Evolutionary conservation across 2,797 vertebrate genomes (phyloP), one percentile per base, ranked within the genome.

Genomic region (Poecilia velifera): DNA sequence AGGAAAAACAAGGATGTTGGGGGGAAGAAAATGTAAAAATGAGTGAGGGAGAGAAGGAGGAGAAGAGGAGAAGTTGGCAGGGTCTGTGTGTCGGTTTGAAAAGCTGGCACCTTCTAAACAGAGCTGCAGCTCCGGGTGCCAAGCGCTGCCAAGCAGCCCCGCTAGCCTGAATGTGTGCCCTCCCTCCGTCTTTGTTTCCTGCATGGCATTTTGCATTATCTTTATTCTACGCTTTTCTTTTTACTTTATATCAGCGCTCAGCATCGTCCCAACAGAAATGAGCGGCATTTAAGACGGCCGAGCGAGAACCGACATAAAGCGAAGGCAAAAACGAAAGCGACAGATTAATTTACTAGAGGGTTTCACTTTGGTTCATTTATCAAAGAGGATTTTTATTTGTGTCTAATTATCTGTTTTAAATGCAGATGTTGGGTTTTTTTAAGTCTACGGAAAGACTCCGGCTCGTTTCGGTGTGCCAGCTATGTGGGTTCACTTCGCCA

Each of bases 91-190:
- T 94, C 91, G 89, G 93, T 96, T 96, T 95, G 94, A 96, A 96
- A 95, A 96, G 93, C 95, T 95, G 96, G 95, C 95, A 96, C 90
- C 93, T 93, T 87, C 90, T 90, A 90, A 90, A 93, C 91, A 88
- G 91, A 94, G 93, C 94, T 81, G 91, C 88, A 80, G 94, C 91
- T 90, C 75, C 76, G 92, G 89, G 91, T 94, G 94, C 94, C 95
- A 95, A 94, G 88, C 51, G 89, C 91, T 95, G 96, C 95, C 96
- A 95, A 94, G 91, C 94, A 93, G 93, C 91, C 92, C 90, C 94
- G 91, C 93, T 88, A 93, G 93, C 90, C 94, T 91, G 90, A 94
- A 91, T 93, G 89, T 94, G 87, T 93, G 93, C 90, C 92, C 92
- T 92, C 94, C 94, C 94, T 93, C 89, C 90, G 87, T 76, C 94